Base-by-base conservation (phyloP, 2,113 vertebrate genomes). In the Brienomyrus brachyistius region DNA sequence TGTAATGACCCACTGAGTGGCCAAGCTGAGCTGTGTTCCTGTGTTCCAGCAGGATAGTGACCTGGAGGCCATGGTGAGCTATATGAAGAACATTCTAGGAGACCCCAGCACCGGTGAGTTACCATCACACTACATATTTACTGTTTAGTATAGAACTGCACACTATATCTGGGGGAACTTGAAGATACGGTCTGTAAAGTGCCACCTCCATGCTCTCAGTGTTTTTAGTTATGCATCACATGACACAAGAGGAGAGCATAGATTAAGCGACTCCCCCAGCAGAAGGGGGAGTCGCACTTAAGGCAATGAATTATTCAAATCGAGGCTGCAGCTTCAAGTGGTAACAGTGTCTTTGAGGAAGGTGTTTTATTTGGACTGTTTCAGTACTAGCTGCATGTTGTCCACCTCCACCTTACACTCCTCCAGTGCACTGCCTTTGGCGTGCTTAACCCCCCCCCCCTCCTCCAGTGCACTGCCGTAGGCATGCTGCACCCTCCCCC, bases 21-120 rank as follows among this genome's bases (percentile, higher is more conserved):
- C 31, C 70, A 77, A 17, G 43, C 80, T 47, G 80, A 84, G 17
- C 45, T 84, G 87, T 66, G 13, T 90, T 91, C 48, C 86, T 87
- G 80, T 88, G 17, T 91, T 48, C 86, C 87, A 77, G 88, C 94
- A 98, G 97, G 96, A 97, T 93, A 96, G 95, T 85, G 97, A 98
- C 88, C 88, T 93, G 0, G 96, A 97, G 88, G 96, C 95, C 1
- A 94, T 97, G 95, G 94, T 96, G 93, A 91, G 91, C 74, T 96
- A 96, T 93, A 94, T 98, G 96, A 96, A 98, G 93, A 91, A 93
- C 0, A 93, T 96, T 90, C 93, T 98, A 92, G 92, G 93, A 31
- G 94, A 89, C 0, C 93, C 92, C 13, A 92, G 94, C 11, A 56
- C 89, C 11, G 94, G 97, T 97, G 54, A 93, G 93, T 62, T 52